Evolutionary conservation across 2,113 vertebrate species (phyloP).

Genomic region (Poicephalus gulielmi): DNA sequence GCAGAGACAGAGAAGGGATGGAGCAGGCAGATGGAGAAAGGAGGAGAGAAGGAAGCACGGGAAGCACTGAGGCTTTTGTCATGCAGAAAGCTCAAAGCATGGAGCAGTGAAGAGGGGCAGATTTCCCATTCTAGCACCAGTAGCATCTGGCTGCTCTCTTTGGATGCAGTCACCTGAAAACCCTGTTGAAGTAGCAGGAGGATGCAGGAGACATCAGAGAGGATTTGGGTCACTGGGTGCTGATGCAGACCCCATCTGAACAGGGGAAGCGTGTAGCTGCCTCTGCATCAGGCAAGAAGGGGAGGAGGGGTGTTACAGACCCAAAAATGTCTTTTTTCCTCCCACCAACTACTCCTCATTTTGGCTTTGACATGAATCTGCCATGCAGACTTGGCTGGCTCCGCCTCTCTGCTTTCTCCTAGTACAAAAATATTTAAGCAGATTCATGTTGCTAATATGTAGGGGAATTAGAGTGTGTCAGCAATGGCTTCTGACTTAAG

Average conservation of each 20-base stretch:
- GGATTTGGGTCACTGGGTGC: slow-evolving; percentile 9
- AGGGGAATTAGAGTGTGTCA: slow-evolving; percentile 24
- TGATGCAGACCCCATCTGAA: neutral
- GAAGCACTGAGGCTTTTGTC: neutral
- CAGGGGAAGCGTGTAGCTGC: neutral
- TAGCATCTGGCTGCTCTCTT: neutral
- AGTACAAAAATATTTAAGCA: slow-evolving; percentile 38
- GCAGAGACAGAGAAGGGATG: neutral
- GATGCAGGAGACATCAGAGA: neutral
- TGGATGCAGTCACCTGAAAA: slow-evolving; percentile 36
- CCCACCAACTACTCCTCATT: neutral
- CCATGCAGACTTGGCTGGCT: neutral
- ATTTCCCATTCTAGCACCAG: neutral
- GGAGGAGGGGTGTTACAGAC: neutral
- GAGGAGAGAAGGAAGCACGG: neutral
- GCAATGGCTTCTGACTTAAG: slow-evolving; percentile 27
- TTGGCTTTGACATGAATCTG: slow-evolving; percentile 8
- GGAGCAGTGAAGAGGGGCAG: neutral
- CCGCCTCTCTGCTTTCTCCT: neutral
- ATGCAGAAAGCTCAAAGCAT: neutral
- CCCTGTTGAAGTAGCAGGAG: fast-evolving
- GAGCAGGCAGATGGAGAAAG: neutral
- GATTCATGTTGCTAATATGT: slow-evolving; percentile 9
- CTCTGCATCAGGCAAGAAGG: neutral
- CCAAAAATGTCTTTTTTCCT: neutral